Conservation (phyloP, 2,797 vertebrate species). For the Micrastur ruficollis region DNA sequence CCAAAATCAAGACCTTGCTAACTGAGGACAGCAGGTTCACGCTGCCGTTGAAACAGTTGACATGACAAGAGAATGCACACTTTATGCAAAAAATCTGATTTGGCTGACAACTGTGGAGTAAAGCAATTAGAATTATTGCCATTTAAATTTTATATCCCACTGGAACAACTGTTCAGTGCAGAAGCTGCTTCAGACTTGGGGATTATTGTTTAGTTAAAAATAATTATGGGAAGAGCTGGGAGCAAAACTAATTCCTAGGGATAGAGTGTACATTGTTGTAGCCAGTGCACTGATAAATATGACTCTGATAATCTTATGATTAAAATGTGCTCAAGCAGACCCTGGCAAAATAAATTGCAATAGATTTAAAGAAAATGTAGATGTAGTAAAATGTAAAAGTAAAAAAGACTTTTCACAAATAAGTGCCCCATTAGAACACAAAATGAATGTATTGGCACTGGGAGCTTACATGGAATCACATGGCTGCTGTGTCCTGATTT, state of each 20-base stretch:
- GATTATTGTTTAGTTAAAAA: constrained; percentile 1
- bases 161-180: background rate
- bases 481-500: background rate
- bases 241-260: background rate
- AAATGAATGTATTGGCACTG: background rate
- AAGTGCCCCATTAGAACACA: background rate
- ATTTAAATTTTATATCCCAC: background rate
- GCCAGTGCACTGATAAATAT: background rate
- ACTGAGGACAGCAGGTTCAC: background rate
- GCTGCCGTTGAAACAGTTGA: background rate
- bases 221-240: background rate
- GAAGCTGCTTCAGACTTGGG: background rate
- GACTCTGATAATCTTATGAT: background rate
- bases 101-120: background rate
- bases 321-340: background rate
- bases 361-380: background rate
- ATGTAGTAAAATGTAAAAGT: background rate
- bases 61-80: background rate
- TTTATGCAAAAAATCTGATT: background rate
- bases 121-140: background rate
- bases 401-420: background rate
- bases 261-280: background rate
- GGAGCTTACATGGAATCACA: background rate
- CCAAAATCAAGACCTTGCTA: background rate
- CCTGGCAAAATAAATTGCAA: background rate